These are phyloP conservation scores for Epistrophe grossulariae DNA, from an alignment of 2,888 invertebrate genomes.

Conservation along the genomic window DNA sequence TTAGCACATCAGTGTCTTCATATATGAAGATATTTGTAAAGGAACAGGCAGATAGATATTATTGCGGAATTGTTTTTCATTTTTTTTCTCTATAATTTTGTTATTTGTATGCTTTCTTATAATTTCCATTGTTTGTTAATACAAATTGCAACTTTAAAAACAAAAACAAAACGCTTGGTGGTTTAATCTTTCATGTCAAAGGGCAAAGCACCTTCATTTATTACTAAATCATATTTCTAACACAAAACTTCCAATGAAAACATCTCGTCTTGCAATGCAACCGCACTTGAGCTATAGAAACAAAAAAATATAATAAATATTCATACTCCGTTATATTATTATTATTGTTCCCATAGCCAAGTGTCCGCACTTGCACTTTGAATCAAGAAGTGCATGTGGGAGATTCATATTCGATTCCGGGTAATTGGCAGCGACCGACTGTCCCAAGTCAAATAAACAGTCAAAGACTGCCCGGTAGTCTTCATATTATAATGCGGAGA, in stretches of 20 bases:
- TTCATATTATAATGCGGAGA: not conserved
- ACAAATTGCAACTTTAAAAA: constrained; percentile 1
- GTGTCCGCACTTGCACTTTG: constrained; percentile 57
- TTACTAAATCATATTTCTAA: constrained; percentile 66
- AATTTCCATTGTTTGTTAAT: not conserved
- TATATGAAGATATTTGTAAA: too few relatives aligned
- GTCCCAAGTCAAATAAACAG: constrained; percentile 55
- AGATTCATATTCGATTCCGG: constrained; percentile 74
- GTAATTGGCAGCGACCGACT: constrained; percentile 43
- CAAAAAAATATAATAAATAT: not conserved
- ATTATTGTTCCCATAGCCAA: constrained; percentile 51
- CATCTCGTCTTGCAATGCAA: constrained; percentile 64
- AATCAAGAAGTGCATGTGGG: constrained; percentile 56
- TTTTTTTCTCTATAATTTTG: not conserved
- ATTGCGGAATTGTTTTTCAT: not conserved
- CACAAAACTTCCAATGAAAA: constrained; percentile 47
- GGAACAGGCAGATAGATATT: too few relatives aligned
- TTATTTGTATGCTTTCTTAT: not conserved
- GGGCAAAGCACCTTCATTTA: constrained; percentile 40
- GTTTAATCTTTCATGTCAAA: constrained; percentile 45
- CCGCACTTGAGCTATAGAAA: constrained; percentile 36
- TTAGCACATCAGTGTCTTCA: too few relatives aligned
- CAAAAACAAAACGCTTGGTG: too few relatives aligned
- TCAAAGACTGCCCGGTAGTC: constrained; percentile 70
- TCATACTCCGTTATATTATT: not conserved